These are phyloP conservation scores for Patiria pectinifera DNA, from an alignment of 53 echinoderm and acorn worm genomes.

Conservation along the genomic window DNA sequence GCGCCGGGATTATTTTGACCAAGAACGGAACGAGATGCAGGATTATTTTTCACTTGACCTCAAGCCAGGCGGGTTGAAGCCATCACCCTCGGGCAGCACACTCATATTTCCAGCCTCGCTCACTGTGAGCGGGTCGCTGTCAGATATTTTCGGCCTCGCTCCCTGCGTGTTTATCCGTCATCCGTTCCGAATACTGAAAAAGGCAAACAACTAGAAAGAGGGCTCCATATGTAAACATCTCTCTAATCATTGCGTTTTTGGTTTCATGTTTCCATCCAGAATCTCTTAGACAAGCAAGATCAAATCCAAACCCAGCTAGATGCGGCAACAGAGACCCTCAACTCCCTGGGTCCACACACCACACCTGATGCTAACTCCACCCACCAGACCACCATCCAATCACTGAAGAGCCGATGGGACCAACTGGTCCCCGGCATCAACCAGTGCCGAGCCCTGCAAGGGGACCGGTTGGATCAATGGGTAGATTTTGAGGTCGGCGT, in stretches of 20 bases:
- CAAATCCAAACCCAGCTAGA: neutral
- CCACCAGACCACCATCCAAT: constrained; percentile 42
- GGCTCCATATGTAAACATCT: neutral
- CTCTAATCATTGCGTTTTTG: neutral
- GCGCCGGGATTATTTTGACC: no score
- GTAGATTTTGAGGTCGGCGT: constrained; percentile 55
- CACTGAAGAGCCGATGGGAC: constrained; percentile 66
- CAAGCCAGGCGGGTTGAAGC: no score
- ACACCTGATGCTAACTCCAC: constrained; percentile 53
- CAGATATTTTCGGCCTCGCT: no score
- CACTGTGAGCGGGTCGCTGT: no score
- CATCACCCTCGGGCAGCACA: no score
- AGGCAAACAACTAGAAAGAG: neutral
- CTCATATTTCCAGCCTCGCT: no score
- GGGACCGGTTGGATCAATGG: constrained; percentile 67
- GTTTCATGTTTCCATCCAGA: neutral
- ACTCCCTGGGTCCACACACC: constrained; percentile 61
- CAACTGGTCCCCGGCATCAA: constrained; percentile 48
- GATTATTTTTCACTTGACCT: constrained; percentile 24
- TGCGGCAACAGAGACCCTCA: constrained; percentile 51
- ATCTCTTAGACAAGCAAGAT: constrained; percentile 26
- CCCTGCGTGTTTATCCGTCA: no score
- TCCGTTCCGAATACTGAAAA: no score
- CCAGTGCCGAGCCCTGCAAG: constrained; percentile 58
- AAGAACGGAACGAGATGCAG: no score